Base-by-base conservation (phyloP, 2,113 vertebrate genomes). In the Acrocephalus arundinaceus region DNA sequence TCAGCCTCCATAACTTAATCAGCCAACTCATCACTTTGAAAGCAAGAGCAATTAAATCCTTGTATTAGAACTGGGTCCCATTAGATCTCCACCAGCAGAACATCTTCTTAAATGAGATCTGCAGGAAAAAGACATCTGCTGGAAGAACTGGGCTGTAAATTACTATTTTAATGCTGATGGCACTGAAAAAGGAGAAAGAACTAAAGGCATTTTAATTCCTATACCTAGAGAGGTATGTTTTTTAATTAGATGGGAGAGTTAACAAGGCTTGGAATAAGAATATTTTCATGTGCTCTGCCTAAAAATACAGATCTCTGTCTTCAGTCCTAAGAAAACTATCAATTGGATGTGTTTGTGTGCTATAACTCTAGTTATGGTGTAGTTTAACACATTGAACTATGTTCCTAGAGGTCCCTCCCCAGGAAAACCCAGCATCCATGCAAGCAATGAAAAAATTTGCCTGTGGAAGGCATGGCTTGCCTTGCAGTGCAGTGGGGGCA, bases 241-340 rank as follows among this genome's bases (percentile, higher is more conserved):
- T 97, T 89, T 96, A 97, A 93, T 96, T 95, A 97, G 87, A 93
- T 57, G 35, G 35, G 48, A 97, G 94, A 95, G 83, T 54, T 96
- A 74, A 96, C 73, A 95, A 77, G 94, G 85, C 89, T 92, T 76
- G 87, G 89, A 97, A 94, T 86, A 46, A 94, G 90, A 97, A 92
- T 87, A 70, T 94, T 95, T 94, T 93, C 76, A 75, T 57, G 70
- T 81, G 94, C 89, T 95, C 54, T 96, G 94, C 88, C 84, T 91
- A 87, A 86, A 93, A 89, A 97, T 39, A 68, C 33, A 91, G 46
- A 77, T 75, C 30, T 71, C 51, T 82, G 37, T 72, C 49, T 82
- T 91, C 39, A 46, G 16, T 85, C 82, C 73, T 72, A 71, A 62
- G 88, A 73, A 93, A 93, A 85, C 46, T 33, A 63, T 84, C 37